Evolutionary conservation across 2,888 invertebrate genomes (phyloP).

Genomic region (Drosophila imparisetae): DNA sequence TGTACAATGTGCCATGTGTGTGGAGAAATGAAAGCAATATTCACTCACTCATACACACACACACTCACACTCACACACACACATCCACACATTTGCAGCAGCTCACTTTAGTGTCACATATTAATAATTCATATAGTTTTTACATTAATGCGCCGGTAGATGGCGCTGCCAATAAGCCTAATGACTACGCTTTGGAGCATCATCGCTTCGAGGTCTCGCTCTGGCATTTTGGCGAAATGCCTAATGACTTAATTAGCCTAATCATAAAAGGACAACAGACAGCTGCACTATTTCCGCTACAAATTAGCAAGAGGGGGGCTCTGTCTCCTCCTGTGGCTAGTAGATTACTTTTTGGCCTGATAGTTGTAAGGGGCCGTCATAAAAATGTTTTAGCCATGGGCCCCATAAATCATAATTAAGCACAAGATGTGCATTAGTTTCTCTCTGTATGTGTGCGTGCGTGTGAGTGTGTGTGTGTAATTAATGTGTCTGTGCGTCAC

Average conservation of each 20-base stretch:
- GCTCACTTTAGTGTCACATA: constrained; percentile 40
- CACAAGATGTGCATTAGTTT: constrained; percentile 59
- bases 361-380: constrained; percentile 65
- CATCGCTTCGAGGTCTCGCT: constrained; percentile 12
- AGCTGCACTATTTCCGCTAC: constrained; percentile 63
- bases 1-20: constrained; percentile 29
- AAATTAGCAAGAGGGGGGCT: constrained; percentile 30
- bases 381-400: constrained; percentile 71
- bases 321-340: constrained; percentile 22
- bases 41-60: constrained; percentile 5
- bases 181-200: constrained; percentile 41
- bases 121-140: constrained; percentile 75
- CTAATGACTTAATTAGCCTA: constrained; percentile 78
- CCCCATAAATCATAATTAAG: constrained; percentile 78
- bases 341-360: constrained; percentile 47
- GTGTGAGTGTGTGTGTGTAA: constrained; percentile 50
- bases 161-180: constrained; percentile 53
- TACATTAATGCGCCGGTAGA: constrained; percentile 58
- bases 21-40: constrained; percentile 58
- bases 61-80: background rate
- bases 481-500: constrained; percentile 64
- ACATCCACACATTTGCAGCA: constrained; percentile 2
- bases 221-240: constrained; percentile 58
- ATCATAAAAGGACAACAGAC: constrained; percentile 61
- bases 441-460: background rate